phyloP scores from a whole-genome alignment of 2,113 vertebrate genomes.

The Saguinus midas region DNA sequence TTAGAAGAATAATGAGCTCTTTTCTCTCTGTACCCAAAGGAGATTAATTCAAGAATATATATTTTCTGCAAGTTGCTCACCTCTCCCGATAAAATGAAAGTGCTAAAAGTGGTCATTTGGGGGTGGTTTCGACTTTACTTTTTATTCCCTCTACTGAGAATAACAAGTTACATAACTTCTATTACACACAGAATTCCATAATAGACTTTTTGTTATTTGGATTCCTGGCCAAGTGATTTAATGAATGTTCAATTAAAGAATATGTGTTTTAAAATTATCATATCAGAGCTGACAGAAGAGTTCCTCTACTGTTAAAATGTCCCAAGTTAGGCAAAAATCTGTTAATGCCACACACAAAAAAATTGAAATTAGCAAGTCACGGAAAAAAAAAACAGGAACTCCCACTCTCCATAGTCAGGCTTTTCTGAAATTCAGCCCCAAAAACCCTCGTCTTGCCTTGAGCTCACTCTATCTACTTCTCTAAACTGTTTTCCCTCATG shows the following conservation, averaged over 20 bases:
- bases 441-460: not conserved
- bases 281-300: constrained; percentile 5
- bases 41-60: constrained; percentile 54
- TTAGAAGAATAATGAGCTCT: constrained; percentile 50
- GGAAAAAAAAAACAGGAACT: not conserved
- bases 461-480: not conserved
- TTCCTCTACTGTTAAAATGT: not conserved
- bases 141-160: constrained; percentile 28
- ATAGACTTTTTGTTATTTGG: constrained; percentile 26
- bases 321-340: constrained; percentile 20
- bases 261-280: not conserved
- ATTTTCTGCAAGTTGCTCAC: constrained; percentile 35
- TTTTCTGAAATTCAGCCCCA: not conserved
- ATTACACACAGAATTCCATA: not conserved
- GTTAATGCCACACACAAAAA: not conserved
- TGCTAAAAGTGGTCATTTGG: constrained; percentile 39
- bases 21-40: not conserved
- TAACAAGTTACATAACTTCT: not conserved
- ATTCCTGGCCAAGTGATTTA: not conserved
- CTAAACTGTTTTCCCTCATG: not conserved
- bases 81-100: constrained; percentile 24
- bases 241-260: constrained; percentile 33
- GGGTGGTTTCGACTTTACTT: constrained; percentile 1
- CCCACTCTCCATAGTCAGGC: not conserved
- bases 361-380: not conserved